Evolutionary conservation across 2,888 invertebrate genomes (phyloP).

Genomic region (Drosophila kanekoi): DNA sequence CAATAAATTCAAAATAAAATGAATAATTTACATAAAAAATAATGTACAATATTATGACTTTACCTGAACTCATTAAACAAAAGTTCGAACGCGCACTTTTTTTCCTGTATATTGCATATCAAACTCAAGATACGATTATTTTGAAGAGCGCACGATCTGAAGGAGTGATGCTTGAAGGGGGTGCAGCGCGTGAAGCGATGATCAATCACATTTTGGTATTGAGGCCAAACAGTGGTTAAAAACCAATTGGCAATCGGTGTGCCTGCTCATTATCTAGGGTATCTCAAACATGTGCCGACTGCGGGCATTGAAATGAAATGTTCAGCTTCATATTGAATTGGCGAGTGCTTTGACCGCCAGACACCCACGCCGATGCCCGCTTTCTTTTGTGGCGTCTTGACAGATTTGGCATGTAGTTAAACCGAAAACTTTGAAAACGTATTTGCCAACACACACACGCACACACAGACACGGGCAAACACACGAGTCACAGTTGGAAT

Average conservation of each 20-base stretch:
- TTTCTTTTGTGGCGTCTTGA: constrained; percentile 67
- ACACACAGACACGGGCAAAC: constrained; percentile 24
- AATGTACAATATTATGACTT: constrained; percentile 16
- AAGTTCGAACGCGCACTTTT: constrained; percentile 38
- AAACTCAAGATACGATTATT: constrained; percentile 16
- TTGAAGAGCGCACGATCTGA: constrained; percentile 14
- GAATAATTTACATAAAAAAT: constrained; percentile 14
- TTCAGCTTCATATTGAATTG: constrained; percentile 24
- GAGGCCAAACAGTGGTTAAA: constrained; percentile 59
- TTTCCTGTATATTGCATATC: constrained; percentile 29
- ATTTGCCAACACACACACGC: constrained; percentile 53
- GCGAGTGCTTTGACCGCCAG: constrained; percentile 74
- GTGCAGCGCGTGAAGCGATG: constrained; percentile 44
- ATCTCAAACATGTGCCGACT: constrained; percentile 36
- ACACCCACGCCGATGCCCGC: constrained; percentile 65
- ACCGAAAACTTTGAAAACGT: constrained; percentile 33
- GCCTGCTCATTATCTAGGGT: constrained; percentile 42
- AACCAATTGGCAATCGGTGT: constrained; percentile 43
- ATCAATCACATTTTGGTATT: constrained; percentile 69
- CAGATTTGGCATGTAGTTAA: constrained; percentile 52
- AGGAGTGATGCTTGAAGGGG: constrained; percentile 4
- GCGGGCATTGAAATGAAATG: constrained; percentile 38
- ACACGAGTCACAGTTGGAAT: constrained; percentile 39
- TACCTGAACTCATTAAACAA: constrained; percentile 56
- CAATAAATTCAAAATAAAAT: constrained; percentile 2